Base-by-base conservation (phyloP, 2,113 vertebrate species). In the Oreamnos americanus region DNA sequence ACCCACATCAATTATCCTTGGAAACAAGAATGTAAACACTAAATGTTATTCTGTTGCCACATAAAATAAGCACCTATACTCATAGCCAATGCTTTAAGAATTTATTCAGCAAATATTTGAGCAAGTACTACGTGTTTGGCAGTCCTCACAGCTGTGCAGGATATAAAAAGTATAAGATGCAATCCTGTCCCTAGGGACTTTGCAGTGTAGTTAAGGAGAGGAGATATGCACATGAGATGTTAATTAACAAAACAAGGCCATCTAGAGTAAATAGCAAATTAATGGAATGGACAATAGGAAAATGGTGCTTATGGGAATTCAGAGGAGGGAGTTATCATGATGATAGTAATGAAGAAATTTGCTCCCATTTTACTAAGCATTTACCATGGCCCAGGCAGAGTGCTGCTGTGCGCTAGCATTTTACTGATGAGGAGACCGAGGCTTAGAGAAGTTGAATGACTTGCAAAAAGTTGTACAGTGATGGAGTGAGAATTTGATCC, bases 21-120 rank as follows among this genome's bases (percentile, higher is more conserved):
- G 96, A 97, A 96, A 76, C 51, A 91, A 93, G 89, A 97, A 47
- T 93, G 57, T 97, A 98, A 97, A 98, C 92, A 97, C n/a, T 81
- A 91, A 91, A 92, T 89, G 96, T 7, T 91, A 28, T 60, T 90
- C 91, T 76, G 62, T 97, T 96, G 93, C 93, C 96, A 98, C 96
- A 90, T 25, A 92, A 98, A 98, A 97, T 67, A 96, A 96, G 64
- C 62, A 96, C 93, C 95, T 97, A 78, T 84, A 39, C 71, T 96
- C 93, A 76, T 88, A 95, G 89, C 91, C 87, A 93, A 97, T 49
- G 93, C 74, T 94, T 97, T 96, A 98, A 96, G 97, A 98, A 96
- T 98, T 98, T 91, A 90, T 84, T 96, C 57, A n/a, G 91, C 84
- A 98, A 98, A 97, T 98, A 98, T 97, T 95, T 94, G 95, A 97